Evolutionary conservation across 2,797 vertebrate species (phyloP).

Genomic region (Syncerus caffer): DNA sequence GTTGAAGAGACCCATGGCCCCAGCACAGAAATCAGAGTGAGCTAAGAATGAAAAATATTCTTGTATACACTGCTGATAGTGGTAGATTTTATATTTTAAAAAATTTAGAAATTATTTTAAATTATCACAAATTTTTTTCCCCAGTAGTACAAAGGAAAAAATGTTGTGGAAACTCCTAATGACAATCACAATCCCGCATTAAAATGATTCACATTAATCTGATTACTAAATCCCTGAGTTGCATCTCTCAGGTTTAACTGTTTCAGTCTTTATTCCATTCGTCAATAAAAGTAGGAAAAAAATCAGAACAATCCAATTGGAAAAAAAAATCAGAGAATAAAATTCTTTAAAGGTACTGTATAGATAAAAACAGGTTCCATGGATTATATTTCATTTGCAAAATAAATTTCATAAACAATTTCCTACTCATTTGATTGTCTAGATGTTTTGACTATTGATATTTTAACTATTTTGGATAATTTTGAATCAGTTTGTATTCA

Average conservation of each 20-base stretch:
- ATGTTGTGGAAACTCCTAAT: not conserved
- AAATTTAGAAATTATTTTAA: not conserved
- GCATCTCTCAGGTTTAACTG: not conserved
- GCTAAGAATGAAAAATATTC: not conserved
- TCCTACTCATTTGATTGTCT: not conserved
- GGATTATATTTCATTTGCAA: not conserved
- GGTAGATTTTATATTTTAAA: not conserved
- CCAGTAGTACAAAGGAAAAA: not conserved
- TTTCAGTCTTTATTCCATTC: not conserved
- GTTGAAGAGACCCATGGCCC: not conserved
- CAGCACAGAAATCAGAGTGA: not conserved
- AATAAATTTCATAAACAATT: conserved; percentile 4
- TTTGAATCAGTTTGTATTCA: not conserved
- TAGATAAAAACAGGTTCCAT: not conserved
- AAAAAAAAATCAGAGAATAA: not conserved
- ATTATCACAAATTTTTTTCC: not conserved
- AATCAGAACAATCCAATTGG: not conserved
- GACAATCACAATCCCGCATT: not conserved
- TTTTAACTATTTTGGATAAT: not conserved
- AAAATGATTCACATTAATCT: not conserved
- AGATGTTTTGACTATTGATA: not conserved
- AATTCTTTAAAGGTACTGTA: not conserved
- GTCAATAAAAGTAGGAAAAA: not conserved
- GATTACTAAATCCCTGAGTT: not conserved
- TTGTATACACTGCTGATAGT: not conserved